These are phyloP conservation scores for Mungos mungo DNA, from an alignment of 2,113 vertebrate genomes.

Conservation along the genomic window DNA sequence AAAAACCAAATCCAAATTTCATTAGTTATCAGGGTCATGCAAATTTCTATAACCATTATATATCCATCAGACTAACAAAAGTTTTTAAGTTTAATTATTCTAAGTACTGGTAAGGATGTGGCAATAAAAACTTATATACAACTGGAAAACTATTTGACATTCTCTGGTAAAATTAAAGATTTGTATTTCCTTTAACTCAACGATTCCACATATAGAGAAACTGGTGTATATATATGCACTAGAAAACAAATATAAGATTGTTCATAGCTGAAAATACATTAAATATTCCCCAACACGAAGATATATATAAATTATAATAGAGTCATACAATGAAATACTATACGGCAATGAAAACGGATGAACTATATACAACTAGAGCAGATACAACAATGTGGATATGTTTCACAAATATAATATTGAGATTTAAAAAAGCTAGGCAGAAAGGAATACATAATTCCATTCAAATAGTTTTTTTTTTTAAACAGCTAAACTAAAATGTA, in stretches of 20 bases:
- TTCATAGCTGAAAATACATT: neutral
- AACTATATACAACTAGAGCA: neutral
- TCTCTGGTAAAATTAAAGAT: neutral
- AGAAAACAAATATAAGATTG: neutral
- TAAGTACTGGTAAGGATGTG: neutral
- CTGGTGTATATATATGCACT: neutral
- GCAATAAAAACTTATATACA: neutral
- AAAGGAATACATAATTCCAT: neutral
- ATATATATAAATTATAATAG: neutral
- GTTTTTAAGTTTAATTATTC: neutral
- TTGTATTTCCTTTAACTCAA: neutral
- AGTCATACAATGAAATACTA: neutral
- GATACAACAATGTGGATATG: neutral
- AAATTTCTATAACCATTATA: neutral
- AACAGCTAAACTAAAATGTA: neutral
- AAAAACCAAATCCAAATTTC: neutral
- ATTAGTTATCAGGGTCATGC: neutral
- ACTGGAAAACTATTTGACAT: neutral
- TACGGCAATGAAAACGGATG: neutral
- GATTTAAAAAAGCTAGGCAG: neutral
- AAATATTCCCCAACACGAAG: neutral
- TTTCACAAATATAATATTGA: neutral
- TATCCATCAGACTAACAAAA: neutral
- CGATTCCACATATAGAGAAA: neutral
- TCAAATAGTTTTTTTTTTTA: neutral